These are phyloP conservation scores for Cheilosia soror DNA, from an alignment of 2,888 invertebrate species.

Conservation along the genomic window DNA sequence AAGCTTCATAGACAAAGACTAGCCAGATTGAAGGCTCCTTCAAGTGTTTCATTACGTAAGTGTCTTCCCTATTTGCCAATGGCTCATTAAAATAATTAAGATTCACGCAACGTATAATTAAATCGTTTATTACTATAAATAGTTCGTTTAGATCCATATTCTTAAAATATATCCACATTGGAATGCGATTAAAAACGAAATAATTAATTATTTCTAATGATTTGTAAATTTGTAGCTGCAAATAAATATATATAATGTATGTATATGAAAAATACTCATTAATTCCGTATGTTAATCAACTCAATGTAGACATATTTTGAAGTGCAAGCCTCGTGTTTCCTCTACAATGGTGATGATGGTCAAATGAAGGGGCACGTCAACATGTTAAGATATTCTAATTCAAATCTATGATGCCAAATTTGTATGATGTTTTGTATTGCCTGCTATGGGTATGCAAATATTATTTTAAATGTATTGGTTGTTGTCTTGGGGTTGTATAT, in stretches of 20 bases:
- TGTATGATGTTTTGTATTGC: neutral
- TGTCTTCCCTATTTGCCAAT: neutral
- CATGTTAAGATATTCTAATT: neutral
- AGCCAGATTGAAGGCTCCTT: neutral
- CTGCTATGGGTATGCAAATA: neutral
- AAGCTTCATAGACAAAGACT: neutral
- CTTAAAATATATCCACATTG: neutral
- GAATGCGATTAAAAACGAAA: constrained; percentile 8
- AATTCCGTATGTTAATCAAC: constrained; percentile 17
- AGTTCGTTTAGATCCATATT: constrained; percentile 14
- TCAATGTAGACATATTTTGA: neutral
- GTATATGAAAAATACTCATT: constrained; percentile 20
- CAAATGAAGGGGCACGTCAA: constrained; percentile 40
- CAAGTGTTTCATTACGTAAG: neutral
- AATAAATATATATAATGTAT: neutral
- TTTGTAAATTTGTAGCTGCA: constrained; percentile 13
- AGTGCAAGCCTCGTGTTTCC: constrained; percentile 31
- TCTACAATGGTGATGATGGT: neutral
- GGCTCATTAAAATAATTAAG: constrained; percentile 8
- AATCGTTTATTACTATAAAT: constrained; percentile 37
- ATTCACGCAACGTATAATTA: constrained; percentile 26
- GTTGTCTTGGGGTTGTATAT: neutral
- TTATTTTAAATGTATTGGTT: neutral
- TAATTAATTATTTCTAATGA: constrained; percentile 20
- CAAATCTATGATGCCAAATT: constrained; percentile 11